Conservation (phyloP, 2,888 invertebrate genomes). For the Cryptus viduatorius region DNA sequence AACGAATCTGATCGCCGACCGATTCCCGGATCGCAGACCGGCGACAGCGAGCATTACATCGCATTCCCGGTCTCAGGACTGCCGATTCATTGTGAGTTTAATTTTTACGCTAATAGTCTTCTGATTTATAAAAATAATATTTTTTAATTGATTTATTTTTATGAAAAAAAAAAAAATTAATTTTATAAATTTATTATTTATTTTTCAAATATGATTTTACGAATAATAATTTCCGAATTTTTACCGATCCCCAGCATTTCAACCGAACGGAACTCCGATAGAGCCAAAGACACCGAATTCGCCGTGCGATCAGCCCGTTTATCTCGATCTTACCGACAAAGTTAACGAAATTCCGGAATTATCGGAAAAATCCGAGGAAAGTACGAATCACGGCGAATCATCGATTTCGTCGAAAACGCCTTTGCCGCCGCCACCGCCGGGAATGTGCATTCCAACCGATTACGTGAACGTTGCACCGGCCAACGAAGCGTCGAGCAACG, state of each 20-base stretch:
- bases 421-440: constrained; percentile 75
- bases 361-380: constrained; percentile 62
- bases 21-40: constrained; percentile 67
- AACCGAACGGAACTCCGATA: constrained; percentile 73
- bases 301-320: constrained; percentile 74
- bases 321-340: constrained; percentile 71
- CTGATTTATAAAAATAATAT: constrained; percentile 14
- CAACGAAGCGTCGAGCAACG: constrained; percentile 45
- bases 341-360: constrained; percentile 71
- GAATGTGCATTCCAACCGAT: constrained; percentile 80
- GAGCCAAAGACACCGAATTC: constrained; percentile 80
- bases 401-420: constrained; percentile 60
- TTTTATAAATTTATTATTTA: too few species aligned
- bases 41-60: constrained; percentile 85
- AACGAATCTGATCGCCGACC: constrained; percentile 71
- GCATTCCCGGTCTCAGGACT: constrained; percentile 86
- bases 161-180: too few species aligned
- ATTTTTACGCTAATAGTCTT: neutral
- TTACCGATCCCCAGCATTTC: constrained; percentile 75
- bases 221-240: constrained; percentile 10
- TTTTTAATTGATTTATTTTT: neutral
- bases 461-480: constrained; percentile 75
- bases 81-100: constrained; percentile 85
- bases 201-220: too few species aligned
- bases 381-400: constrained; percentile 72